Conservation (phyloP, 1,140 invertebrate genomes). For the Aphis craccivora region DNA sequence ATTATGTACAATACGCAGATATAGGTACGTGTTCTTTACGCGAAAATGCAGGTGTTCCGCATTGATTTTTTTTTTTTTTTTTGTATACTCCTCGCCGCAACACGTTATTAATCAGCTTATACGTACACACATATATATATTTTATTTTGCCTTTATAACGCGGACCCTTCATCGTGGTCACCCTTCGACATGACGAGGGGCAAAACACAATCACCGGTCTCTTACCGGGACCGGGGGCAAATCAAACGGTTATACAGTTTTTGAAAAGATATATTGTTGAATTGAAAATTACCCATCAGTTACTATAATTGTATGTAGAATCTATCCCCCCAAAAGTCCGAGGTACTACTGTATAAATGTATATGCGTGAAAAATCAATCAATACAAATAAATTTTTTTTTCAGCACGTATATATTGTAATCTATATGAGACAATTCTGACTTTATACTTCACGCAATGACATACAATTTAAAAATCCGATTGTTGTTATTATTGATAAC, state of each 20-base stretch:
- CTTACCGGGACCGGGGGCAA: background rate
- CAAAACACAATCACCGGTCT: background rate
- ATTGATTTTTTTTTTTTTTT: background rate
- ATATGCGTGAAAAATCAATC: background rate
- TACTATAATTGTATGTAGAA: background rate
- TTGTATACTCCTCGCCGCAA: background rate
- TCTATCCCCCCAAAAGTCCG: background rate
- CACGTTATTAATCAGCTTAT: background rate
- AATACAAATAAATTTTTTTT: background rate
- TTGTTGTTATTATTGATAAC: background rate
- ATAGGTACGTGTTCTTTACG: background rate
- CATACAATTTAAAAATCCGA: background rate
- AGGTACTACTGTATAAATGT: no score
- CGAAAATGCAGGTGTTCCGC: background rate
- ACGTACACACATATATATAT: background rate
- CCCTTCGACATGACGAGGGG: background rate
- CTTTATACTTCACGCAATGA: no score
- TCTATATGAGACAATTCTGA: background rate
- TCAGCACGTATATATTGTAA: no score
- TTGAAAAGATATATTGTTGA: background rate
- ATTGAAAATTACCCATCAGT: background rate
- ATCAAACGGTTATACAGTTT: background rate
- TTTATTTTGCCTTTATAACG: background rate
- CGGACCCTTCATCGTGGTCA: background rate
- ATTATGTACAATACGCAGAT: background rate